These are phyloP conservation scores for Hypotaenidia philippensis DNA, from an alignment of 2,797 vertebrate species.

Conservation along the genomic window DNA sequence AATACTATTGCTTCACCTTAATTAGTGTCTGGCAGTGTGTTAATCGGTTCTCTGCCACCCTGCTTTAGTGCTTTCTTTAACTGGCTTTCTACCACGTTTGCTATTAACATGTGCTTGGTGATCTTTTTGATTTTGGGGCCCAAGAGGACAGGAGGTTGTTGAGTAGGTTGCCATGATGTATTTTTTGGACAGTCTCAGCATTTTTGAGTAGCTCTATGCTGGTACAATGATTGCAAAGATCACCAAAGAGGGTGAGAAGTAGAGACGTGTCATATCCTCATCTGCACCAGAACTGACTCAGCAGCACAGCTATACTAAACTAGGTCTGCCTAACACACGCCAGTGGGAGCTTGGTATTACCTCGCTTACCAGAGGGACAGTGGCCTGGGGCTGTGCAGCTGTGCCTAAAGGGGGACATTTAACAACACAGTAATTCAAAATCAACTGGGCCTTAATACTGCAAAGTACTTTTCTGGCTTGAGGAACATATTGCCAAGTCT, in stretches of 20 bases:
- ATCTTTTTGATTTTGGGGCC: background rate
- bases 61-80: background rate
- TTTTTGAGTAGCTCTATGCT: background rate
- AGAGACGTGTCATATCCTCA: background rate
- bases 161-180: background rate
- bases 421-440: constrained; percentile 30
- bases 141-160: background rate
- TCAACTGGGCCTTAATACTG: background rate
- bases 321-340: background rate
- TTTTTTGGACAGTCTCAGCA: background rate
- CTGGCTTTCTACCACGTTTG: background rate
- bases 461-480: background rate
- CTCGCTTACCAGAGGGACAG: background rate
- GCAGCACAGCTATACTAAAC: background rate
- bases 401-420: constrained; percentile 34
- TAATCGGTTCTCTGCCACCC: background rate
- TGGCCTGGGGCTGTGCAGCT: constrained; percentile 29
- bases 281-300: background rate
- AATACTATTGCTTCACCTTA: constrained; percentile 42
- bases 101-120: background rate
- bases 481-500: background rate
- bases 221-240: background rate
- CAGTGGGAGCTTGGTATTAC: background rate
- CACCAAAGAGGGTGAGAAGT: background rate
- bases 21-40: background rate